Percentiles rank a stretch among this genome's conserved stretches.
Conservation (phyloP, 2,888 invertebrate species). For the Amphipoea oculea region DNA sequence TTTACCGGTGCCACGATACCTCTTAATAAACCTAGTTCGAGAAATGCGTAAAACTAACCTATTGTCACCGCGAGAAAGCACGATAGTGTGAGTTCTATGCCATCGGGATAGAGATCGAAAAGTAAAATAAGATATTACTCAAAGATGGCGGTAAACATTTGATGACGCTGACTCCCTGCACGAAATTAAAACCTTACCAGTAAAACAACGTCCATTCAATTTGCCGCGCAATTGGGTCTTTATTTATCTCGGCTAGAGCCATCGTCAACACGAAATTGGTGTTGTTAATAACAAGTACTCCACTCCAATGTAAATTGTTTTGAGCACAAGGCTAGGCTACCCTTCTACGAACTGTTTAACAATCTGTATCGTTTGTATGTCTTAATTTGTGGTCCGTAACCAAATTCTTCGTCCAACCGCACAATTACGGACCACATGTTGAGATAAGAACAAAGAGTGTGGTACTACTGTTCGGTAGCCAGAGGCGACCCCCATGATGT, state of each 20-base stretch:
- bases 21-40: slow-evolving; percentile 65
- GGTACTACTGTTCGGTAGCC: slow-evolving; percentile 84
- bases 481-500: slow-evolving; percentile 75
- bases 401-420: slow-evolving; percentile 76
- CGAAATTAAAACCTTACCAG: slow-evolving; percentile 44
- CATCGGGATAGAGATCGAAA: slow-evolving; percentile 16
- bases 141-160: slow-evolving; percentile 42
- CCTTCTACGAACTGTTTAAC: slow-evolving; percentile 59
- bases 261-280: slow-evolving; percentile 31
- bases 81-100: slow-evolving; percentile 39
- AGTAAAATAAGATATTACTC: slow-evolving; percentile 9
- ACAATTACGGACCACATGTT: slow-evolving; percentile 84
- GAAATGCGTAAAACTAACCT: slow-evolving; percentile 39
- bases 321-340: slow-evolving; percentile 26
- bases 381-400: slow-evolving; percentile 77
- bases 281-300: slow-evolving; percentile 44
- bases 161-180: slow-evolving; percentile 11
- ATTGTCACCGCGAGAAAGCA: background rate
- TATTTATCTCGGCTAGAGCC: slow-evolving; percentile 20
- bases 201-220: slow-evolving; percentile 40
- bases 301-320: slow-evolving; percentile 44
- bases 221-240: slow-evolving; percentile 44
- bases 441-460: slow-evolving; percentile 81
- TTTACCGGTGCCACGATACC: slow-evolving; percentile 58
- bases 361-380: slow-evolving; percentile 53